Percentiles rank a stretch among this genome's conserved stretches.
Conservation (phyloP, 2,797 vertebrate species). For the Phataginus tetradactyla region DNA sequence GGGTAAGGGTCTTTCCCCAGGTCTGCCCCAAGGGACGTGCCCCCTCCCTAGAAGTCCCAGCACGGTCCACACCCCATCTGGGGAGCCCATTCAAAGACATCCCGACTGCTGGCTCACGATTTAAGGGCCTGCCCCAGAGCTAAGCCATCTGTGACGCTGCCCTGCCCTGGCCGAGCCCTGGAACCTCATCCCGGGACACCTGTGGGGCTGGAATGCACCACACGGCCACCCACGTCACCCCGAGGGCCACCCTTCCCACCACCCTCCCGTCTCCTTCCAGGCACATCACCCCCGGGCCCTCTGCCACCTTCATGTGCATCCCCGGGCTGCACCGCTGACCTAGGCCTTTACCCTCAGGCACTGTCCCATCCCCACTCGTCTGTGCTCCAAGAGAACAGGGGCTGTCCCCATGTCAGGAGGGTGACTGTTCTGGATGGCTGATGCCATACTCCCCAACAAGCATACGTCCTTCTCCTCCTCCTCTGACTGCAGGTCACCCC, state of each 20-base stretch:
- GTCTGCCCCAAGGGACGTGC: neutral
- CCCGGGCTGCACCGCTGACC: fast-evolving
- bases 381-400: neutral
- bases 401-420: fast-evolving
- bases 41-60: fast-evolving
- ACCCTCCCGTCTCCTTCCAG: neutral
- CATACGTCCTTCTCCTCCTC: fast-evolving
- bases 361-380: fast-evolving
- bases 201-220: too few species aligned
- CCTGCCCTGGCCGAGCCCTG: too few species aligned
- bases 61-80: neutral
- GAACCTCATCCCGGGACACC: too few species aligned
- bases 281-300: neutral
- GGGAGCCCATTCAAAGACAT: neutral
- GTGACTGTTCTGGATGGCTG: neutral
- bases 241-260: too few species aligned
- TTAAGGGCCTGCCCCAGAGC: neutral
- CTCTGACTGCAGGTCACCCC: neutral
- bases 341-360: fast-evolving
- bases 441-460: neutral
- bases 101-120: fast-evolving
- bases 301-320: fast-evolving
- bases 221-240: neutral
- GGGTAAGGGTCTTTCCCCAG: neutral
- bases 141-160: neutral